Base-by-base conservation (phyloP, 2,113 vertebrate species). In the Dermatemys mawii region DNA sequence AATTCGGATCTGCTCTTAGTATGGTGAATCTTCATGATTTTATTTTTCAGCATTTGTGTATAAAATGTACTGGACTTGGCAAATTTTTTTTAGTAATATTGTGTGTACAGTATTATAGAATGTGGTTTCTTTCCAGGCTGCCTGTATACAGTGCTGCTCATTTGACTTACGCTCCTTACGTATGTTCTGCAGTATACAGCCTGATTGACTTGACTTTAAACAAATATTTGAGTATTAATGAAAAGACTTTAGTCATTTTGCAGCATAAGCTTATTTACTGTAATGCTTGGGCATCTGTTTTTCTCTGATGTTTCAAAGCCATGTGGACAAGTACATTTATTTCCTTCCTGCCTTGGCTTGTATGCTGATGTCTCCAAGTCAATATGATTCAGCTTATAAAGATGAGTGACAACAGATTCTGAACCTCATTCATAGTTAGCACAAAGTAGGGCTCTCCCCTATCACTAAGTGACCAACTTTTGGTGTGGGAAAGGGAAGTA, bases 371-470 rank as follows among this genome's bases (percentile, higher is more conserved):
- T 78, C 55, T 86, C 85, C 67, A 94, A 76, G 38, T 81, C 80
- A 93, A 6, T 63, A 82, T 92, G 53, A 91, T 53, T 96, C 89
- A 63, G 22, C 81, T 84, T 87, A 38, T 94, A 60, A 86, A 90
- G 32, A 35, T 75, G 87, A 80, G 79, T 54, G 26, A n/a, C 17
- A 83, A 81, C 32, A 89, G 90, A 55, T 44, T 67, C 27, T 87
- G 27, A 90, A 82, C 57, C 87, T 73, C 73, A 86, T 93, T 93
- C 38, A 87, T 6, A 44, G 67, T 88, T 80, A 53, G 83, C 50
- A 92, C 83, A 67, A 88, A 26, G 54, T 55, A 26, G 54, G 24
- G 24, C 54, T 55, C 24, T 55, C 50, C 17, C 5, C 55, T 5
- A 63, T 63, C 60, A 35, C 60, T 63, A 35, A 63, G 16, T 29